A percentile compares a stretch with the other conserved stretches of the same genome.
phyloP scores from a whole-genome alignment of 2,888 invertebrate species.

The Loripinus fragilis region DNA sequence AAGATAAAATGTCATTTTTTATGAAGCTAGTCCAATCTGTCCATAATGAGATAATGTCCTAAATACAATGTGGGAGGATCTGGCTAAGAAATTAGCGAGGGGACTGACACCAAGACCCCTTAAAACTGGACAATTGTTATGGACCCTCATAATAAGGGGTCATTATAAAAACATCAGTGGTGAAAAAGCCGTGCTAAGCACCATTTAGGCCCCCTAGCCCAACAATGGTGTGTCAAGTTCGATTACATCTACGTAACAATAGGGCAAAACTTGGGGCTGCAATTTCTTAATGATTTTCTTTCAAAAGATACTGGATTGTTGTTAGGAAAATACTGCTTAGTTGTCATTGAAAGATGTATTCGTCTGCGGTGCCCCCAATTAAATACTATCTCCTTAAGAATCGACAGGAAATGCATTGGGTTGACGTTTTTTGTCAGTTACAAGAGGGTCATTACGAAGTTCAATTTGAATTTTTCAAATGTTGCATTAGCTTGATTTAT shows the following conservation, averaged over 20 bases:
- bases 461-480: slow-evolving; percentile 45
- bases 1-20: too few relatives aligned
- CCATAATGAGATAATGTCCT: slow-evolving; percentile 62
- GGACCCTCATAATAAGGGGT: slow-evolving; percentile 57
- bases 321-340: slow-evolving; percentile 47
- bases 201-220: slow-evolving; percentile 56
- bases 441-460: slow-evolving; percentile 55
- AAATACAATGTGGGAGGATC: slow-evolving; percentile 47
- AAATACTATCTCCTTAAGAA: slow-evolving; percentile 38
- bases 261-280: slow-evolving; percentile 49
- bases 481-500: slow-evolving; percentile 20
- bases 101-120: slow-evolving; percentile 53
- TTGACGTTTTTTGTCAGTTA: slow-evolving; percentile 63
- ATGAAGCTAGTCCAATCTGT: too few relatives aligned
- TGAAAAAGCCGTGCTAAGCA: slow-evolving; percentile 57
- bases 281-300: slow-evolving; percentile 58
- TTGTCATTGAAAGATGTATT: slow-evolving; percentile 48
- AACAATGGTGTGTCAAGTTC: slow-evolving; percentile 50
- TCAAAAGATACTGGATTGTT: slow-evolving; percentile 36
- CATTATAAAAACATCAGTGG: slow-evolving; percentile 61
- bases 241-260: slow-evolving; percentile 58
- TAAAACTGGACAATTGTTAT: slow-evolving; percentile 51
- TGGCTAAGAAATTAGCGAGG: slow-evolving; percentile 57
- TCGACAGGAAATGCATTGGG: slow-evolving; percentile 63
- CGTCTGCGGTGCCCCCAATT: slow-evolving; percentile 41